Evolutionary conservation across 1,140 invertebrate genomes (phyloP).

Genomic region (Meteorus sp.): DNA sequence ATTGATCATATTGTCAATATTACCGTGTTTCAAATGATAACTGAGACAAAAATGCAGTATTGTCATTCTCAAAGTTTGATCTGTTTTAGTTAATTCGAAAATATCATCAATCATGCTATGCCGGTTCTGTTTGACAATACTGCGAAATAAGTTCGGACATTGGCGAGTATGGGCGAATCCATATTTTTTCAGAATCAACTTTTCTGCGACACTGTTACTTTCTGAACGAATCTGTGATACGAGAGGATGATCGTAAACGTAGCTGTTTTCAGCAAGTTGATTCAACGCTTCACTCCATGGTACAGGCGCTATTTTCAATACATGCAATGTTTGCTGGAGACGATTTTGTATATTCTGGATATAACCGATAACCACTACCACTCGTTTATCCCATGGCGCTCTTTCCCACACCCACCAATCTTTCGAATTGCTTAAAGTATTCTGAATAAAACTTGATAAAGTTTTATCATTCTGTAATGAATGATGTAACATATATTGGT

Average conservation of each 20-base stretch:
- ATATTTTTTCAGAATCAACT: constrained; percentile 49
- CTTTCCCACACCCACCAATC: constrained; percentile 48
- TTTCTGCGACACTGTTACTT: constrained; percentile 39
- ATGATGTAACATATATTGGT: constrained; percentile 45
- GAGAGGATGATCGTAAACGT: constrained; percentile 39
- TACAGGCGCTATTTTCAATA: constrained; percentile 46
- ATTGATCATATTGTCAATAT: constrained; percentile 39
- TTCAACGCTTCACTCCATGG: constrained; percentile 45
- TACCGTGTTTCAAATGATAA: constrained; percentile 37
- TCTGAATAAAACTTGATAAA: constrained; percentile 42
- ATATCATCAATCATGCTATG: constrained; percentile 41
- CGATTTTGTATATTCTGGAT: constrained; percentile 44
- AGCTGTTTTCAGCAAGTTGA: constrained; percentile 37
- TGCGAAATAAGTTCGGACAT: constrained; percentile 39
- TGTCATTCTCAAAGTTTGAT: constrained; percentile 33
- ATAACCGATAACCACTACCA: constrained; percentile 37
- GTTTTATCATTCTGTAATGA: constrained; percentile 44
- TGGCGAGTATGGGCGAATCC: constrained; percentile 43
- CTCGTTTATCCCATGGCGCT: constrained; percentile 46
- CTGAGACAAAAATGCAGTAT: constrained; percentile 38
- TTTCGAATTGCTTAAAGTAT: constrained; percentile 39
- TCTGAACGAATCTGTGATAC: constrained; percentile 41
- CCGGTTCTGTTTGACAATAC: constrained; percentile 44
- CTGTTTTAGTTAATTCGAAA: constrained; percentile 42
- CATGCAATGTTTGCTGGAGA: constrained; percentile 40